Evolutionary conservation across 2,113 vertebrate genomes (phyloP), one percentile per base, ranked within the genome.

Genomic region (Spea multiplicata): DNA sequence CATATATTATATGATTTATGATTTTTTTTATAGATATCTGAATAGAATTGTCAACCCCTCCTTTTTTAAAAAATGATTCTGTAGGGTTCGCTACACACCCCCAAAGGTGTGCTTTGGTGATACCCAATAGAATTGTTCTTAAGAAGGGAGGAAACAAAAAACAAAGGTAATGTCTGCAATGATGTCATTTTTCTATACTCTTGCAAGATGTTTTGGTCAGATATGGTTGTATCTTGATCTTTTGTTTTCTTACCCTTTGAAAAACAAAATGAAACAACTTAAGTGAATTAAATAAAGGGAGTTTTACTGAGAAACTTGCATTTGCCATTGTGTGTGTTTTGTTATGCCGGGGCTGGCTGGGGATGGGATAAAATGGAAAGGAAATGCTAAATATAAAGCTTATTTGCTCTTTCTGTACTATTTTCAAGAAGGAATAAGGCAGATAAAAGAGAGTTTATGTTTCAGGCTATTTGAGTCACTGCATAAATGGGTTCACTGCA

Each of bases 1-100:
- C 87, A 86, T 90, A 92, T 90, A 90, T 86, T 90, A 89, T 91
- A 90, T 83, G 87, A 88, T 89, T 88, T 90, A 61, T 87, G 83
- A 65, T 78, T 78, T 90, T 89, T 90, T 91, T 89, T 89, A 88
- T 90, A 87, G 88, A 91, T 67, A 91, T 83, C 86, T 90, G 84
- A 87, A 85, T 86, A 85, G 84, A 68, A 52, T 68, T 57, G 66
- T 74, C 73, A 74, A 67, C 6, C 9, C 71, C 68, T 73, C 71
- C 78, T 80, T 80, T 73, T 73, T 73, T 73, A 73, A 73, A 72
- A 67, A 66, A 49, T 12, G 8, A 13, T 86, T 85, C 72, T 77
- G 84, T 83, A 84, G 87, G 86, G 82, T 87, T 91, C 90, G 86
- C 85, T 83, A 85, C 86, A 84, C 82, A 88, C 86, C 84, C 86